These are phyloP conservation scores for Hipparchia semele DNA, from an alignment of 2,888 invertebrate species.

Conservation along the genomic window DNA sequence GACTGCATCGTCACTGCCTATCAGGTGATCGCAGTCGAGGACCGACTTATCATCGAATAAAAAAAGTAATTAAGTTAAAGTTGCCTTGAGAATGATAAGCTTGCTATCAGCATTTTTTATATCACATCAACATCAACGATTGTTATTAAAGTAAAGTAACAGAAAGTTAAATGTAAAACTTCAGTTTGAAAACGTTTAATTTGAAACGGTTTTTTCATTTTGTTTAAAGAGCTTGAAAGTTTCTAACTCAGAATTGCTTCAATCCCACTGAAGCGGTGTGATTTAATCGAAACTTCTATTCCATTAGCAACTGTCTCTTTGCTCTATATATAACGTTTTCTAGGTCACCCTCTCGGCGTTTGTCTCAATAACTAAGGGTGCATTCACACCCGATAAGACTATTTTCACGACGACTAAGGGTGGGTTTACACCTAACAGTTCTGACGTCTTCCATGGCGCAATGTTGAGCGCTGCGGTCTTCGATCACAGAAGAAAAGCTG, in stretches of 20 bases:
- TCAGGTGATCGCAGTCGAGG: no score
- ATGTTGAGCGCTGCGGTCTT: no score
- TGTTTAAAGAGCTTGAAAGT: conserved; percentile 6
- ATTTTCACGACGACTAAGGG: neutral
- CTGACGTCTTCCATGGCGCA: no score
- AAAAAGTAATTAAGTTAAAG: no score
- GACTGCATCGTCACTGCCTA: no score
- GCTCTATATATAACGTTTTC: conserved; percentile 15
- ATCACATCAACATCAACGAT: neutral
- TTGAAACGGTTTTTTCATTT: neutral
- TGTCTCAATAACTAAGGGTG: neutral
- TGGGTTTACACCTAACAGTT: no score
- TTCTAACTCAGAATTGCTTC: conserved; percentile 7
- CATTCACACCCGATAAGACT: no score
- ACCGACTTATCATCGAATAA: no score
- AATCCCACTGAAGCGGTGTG: conserved; percentile 2
- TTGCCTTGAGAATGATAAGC: no score
- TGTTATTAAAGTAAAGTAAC: neutral
- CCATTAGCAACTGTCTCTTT: conserved; percentile 15
- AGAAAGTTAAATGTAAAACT: neutral
- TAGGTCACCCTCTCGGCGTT: conserved; percentile 4
- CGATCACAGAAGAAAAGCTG: no score
- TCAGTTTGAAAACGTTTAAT: neutral
- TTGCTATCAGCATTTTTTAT: no score
- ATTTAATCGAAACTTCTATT: conserved; percentile 21